Percentiles rank a stretch among this genome's conserved stretches.
phyloP scores from a whole-genome alignment of 2,888 invertebrate genomes.

The Sclerodermus sp. region DNA sequence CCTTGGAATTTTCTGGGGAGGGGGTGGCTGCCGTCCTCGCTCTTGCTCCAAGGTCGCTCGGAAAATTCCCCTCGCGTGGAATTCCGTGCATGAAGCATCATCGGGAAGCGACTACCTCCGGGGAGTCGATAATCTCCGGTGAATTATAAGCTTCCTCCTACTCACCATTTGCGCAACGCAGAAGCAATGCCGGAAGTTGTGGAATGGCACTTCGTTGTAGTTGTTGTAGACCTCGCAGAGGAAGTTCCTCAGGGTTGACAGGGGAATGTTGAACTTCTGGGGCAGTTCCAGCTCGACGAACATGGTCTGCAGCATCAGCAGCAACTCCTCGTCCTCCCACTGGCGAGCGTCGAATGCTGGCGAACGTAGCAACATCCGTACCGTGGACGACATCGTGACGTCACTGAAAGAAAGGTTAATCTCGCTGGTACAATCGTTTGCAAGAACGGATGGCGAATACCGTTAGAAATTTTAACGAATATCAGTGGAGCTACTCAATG shows the following conservation, averaged over 20 bases:
- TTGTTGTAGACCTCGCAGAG: slow-evolving; percentile 77
- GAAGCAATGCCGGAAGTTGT: slow-evolving; percentile 85
- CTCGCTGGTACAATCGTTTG: no score
- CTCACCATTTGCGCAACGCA: slow-evolving; percentile 86
- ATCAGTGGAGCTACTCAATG: no score
- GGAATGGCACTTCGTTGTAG: slow-evolving; percentile 85
- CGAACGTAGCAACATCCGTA: slow-evolving; percentile 67
- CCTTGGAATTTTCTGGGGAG: no score
- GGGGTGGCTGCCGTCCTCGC: no score
- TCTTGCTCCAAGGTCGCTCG: no score
- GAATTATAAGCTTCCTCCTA: not conserved
- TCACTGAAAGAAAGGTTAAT: slow-evolving; percentile 62
- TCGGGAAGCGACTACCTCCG: not conserved
- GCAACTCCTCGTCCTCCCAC: slow-evolving; percentile 80
- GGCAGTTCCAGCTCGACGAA: slow-evolving; percentile 76
- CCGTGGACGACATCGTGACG: slow-evolving; percentile 66
- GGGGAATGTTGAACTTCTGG: slow-evolving; percentile 74
- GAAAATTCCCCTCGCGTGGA: no score
- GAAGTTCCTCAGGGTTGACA: slow-evolving; percentile 70
- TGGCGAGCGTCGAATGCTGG: slow-evolving; percentile 80
- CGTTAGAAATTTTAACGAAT: no score
- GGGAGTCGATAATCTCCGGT: not conserved
- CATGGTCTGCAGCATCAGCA: slow-evolving; percentile 79
- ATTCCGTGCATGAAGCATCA: no score
- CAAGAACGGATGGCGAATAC: no score